These are phyloP conservation scores for Acanthococcus lagerstroemiae DNA, from an alignment of 2,888 invertebrate species.

Conservation along the genomic window DNA sequence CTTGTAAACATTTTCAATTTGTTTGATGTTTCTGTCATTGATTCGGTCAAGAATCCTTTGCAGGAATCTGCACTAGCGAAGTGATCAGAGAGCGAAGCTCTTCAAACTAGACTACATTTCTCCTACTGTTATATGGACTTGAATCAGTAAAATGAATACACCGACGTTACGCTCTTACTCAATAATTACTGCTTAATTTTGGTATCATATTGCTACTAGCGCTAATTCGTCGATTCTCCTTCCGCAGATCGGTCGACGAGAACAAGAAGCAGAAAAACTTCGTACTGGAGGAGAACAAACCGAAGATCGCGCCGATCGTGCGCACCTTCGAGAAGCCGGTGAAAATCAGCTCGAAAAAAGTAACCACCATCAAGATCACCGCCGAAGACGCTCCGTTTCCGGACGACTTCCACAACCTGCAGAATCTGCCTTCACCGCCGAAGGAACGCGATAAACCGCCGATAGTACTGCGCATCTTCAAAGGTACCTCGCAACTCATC, in stretches of 20 bases:
- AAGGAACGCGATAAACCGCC: constrained; percentile 54
- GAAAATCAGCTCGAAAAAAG: neutral
- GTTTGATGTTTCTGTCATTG: no score
- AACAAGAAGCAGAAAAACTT: constrained; percentile 21
- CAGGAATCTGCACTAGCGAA: no score
- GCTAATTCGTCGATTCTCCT: no score
- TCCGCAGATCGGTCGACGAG: constrained; percentile 13
- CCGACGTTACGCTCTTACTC: no score
- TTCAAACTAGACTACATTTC: no score
- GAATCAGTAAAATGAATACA: no score
- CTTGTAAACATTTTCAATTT: no score
- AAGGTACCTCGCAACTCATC: constrained; percentile 47
- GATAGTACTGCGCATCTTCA: constrained; percentile 78
- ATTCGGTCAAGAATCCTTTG: no score
- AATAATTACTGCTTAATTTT: no score
- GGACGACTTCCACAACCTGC: constrained; percentile 19
- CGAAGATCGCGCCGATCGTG: neutral
- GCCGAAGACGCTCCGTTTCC: neutral
- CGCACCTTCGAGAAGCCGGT: constrained; percentile 8
- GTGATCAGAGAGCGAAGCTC: no score
- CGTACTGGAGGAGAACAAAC: neutral
- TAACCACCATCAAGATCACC: neutral
- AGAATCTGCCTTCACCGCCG: constrained; percentile 26
- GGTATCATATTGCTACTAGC: no score
- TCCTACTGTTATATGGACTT: no score